Evolutionary conservation across 2,888 invertebrate genomes (phyloP).

Genomic region (Dysmachus trigonus): DNA sequence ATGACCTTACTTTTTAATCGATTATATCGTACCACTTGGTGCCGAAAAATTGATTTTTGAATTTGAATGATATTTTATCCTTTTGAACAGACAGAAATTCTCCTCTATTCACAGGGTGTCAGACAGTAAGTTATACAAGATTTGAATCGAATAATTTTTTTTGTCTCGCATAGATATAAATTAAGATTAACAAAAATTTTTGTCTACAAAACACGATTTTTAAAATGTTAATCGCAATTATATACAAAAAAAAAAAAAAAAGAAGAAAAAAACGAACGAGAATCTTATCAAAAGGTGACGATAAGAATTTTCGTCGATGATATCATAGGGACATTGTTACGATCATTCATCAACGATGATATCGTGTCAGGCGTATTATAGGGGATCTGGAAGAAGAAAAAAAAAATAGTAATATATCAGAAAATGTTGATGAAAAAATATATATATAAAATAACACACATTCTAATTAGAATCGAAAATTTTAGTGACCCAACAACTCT

Average conservation of each 20-base stretch:
- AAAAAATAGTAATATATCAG: not conserved
- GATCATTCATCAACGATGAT: slow-evolving; percentile 14
- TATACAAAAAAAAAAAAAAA: not conserved
- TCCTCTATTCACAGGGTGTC: not conserved
- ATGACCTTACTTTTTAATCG: slow-evolving; percentile 22
- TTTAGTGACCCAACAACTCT: slow-evolving; percentile 27
- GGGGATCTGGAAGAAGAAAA: not conserved
- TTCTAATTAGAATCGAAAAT: slow-evolving; percentile 23
- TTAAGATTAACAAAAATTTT: slow-evolving; percentile 18
- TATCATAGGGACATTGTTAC: slow-evolving; percentile 17
- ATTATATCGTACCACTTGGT: slow-evolving; percentile 9
- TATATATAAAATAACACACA: not conserved
- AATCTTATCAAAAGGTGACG: slow-evolving; percentile 13
- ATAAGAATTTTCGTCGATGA: slow-evolving; percentile 23
- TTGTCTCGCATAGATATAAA: slow-evolving; percentile 7
- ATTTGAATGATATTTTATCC: not conserved
- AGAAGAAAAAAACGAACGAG: not conserved
- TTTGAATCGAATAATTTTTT: not conserved
- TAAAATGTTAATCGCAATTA: slow-evolving; percentile 16
- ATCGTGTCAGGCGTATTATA: not conserved
- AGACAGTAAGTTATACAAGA: slow-evolving; percentile 7
- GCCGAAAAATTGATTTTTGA: slow-evolving; percentile 11
- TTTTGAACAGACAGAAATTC: not conserved
- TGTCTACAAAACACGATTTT: slow-evolving; percentile 14
- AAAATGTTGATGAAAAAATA: not conserved